Percentiles rank a stretch among this genome's conserved stretches.
Conservation (phyloP, 2,113 vertebrate genomes). For the Pimephales promelas region DNA sequence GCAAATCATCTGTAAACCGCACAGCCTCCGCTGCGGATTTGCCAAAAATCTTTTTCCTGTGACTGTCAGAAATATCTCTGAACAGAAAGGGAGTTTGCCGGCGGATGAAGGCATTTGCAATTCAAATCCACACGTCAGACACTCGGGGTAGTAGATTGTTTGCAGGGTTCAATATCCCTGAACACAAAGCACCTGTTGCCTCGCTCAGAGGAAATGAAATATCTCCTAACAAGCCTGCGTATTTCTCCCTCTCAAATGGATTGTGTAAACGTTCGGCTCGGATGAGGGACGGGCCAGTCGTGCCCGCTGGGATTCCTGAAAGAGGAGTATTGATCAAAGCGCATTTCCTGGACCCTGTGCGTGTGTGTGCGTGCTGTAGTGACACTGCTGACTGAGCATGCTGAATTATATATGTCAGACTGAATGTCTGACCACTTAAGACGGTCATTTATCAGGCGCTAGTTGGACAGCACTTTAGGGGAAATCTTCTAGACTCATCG, state of each 20-base stretch:
- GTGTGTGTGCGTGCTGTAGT: constrained; percentile 5
- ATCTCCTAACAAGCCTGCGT: constrained; percentile 17
- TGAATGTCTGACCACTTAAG: constrained; percentile 37
- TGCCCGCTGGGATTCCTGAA: constrained; percentile 44
- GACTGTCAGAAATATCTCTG: constrained; percentile 34
- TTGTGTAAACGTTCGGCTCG: constrained; percentile 33
- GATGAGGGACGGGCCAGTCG: constrained; percentile 14
- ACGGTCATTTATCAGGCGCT: constrained; percentile 31
- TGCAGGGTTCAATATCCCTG: constrained; percentile 39
- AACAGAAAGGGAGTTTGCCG: background rate
- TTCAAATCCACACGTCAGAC: constrained; percentile 51
- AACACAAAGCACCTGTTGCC: constrained; percentile 50
- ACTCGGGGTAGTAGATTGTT: constrained; percentile 37
- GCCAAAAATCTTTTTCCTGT: constrained; percentile 36
- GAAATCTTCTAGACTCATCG: background rate
- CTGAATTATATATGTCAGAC: constrained; percentile 31
- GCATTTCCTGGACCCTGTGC: constrained; percentile 43
- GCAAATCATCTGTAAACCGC: constrained; percentile 9
- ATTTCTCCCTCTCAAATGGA: constrained; percentile 4
- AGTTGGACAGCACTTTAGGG: constrained; percentile 21
- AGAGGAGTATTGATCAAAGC: constrained; percentile 42
- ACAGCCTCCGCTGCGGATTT: constrained; percentile 32
- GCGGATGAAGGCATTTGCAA: constrained; percentile 51
- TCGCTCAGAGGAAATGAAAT: constrained; percentile 32
- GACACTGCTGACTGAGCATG: constrained; percentile 27